Evolutionary conservation across 2,888 invertebrate genomes (phyloP), one percentile per base, ranked within the genome.

Genomic region (Melipona bicolor): DNA sequence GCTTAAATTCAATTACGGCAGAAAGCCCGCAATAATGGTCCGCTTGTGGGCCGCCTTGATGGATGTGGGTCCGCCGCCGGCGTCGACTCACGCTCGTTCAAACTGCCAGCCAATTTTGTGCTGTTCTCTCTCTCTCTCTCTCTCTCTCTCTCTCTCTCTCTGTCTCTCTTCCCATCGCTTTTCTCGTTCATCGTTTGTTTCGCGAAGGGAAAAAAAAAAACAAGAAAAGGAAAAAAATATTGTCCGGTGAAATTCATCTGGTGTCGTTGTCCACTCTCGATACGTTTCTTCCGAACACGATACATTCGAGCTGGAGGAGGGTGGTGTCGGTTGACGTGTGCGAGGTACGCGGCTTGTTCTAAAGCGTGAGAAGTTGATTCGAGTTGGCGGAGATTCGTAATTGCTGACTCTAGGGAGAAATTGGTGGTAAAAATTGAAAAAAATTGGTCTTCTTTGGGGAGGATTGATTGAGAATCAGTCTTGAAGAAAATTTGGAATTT

Each of bases 1-100:
- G 91, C 92, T 94, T 94, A 91, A 92, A 94, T 94, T 94, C 93
- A 94, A 94, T 94, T 92, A 93, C 91, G 90, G 71, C 77, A 84
- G 91, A 92, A 91, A 90, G 88, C 88, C 91, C 90, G 90, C 91
- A 92, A 93, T 94, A 94, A 93, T 93, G 93, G 93, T 91, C 91
- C 88, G 93, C 91, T 92, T 94, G 93, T 92, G 93, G 89, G 89
- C 90, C 92, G 91, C 91, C 92, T 92, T 94, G 94, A 94, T 94
- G 92, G 91, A 94, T 94, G 93, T 85, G 85, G 89, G 84, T 90
- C 88, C 83, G 83, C 81, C 84, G 75, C 81, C 83, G 70, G 74
- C 83, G 84, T 79, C 82, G 85, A 67, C 81, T 89, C 89, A 83
- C 84, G 73, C 85, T 81, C 77, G 79, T 67, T 84, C 71, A 27